Evolutionary conservation across 2,113 vertebrate species (phyloP).

Genomic region (Rafetus swinhoei): DNA sequence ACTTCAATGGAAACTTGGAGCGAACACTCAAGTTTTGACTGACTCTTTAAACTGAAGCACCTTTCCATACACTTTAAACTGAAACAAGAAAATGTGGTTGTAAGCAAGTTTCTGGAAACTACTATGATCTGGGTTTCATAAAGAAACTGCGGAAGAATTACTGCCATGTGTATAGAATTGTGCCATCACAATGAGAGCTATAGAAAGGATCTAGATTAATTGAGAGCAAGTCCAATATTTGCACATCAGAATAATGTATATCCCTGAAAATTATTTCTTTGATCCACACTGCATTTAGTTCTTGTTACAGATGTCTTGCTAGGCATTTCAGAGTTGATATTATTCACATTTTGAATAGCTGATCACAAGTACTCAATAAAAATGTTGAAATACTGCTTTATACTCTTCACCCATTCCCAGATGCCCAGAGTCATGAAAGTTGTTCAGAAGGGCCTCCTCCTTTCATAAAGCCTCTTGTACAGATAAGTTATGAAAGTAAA

Average conservation of each 20-base stretch:
- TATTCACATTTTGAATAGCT: slow-evolving; percentile 8
- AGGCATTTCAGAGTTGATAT: not conserved
- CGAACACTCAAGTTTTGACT: slow-evolving; percentile 19
- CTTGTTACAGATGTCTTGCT: slow-evolving; percentile 31
- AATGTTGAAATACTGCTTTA: not conserved
- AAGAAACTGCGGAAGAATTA: slow-evolving; percentile 32
- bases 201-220: slow-evolving; percentile 2
- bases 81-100: not conserved
- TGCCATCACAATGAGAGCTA: slow-evolving; percentile 19
- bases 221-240: slow-evolving; percentile 21
- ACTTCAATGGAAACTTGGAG: slow-evolving; percentile 6
- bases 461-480: not conserved
- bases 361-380: not conserved
- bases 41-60: slow-evolving; percentile 34
- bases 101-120: slow-evolving; percentile 18
- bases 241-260: slow-evolving; percentile 40
- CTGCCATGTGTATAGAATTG: slow-evolving; percentile 42
- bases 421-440: not conserved
- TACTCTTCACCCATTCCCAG: not conserved
- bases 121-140: slow-evolving; percentile 27
- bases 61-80: slow-evolving; percentile 36
- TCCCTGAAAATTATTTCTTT: slow-evolving; percentile 38
- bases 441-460: not conserved
- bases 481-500: slow-evolving; percentile 22
- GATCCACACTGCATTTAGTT: not conserved